A percentile compares a stretch with the other conserved stretches of the same genome.
Conservation (phyloP, 2,113 vertebrate genomes). For the Agelaius phoeniceus region DNA sequence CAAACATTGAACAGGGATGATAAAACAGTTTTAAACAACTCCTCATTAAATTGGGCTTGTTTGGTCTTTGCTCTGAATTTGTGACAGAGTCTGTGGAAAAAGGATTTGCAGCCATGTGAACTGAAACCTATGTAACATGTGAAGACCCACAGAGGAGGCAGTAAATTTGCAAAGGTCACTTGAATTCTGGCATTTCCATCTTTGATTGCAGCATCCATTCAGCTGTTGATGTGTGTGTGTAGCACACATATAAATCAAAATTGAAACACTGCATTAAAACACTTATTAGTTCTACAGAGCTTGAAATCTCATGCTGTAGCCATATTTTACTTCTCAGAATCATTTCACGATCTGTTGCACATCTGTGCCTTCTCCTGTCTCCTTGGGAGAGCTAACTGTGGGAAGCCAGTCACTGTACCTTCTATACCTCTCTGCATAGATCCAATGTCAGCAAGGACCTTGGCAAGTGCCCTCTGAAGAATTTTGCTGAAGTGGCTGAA, state of each 20-base stretch:
- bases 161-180: not conserved
- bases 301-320: not conserved
- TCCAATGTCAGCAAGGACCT: not conserved
- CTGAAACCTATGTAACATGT: not conserved
- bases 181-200: not conserved
- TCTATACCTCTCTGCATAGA: not conserved
- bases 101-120: not conserved
- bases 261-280: not conserved
- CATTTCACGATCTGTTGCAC: not conserved
- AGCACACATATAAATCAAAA: not conserved
- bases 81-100: not conserved
- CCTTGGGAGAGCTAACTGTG: not conserved
- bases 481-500: conserved; percentile 35
- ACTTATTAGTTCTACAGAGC: rapidly evolving
- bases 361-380: not conserved
- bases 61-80: not conserved
- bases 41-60: not conserved
- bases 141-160: not conserved
- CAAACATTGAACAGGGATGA: not conserved
- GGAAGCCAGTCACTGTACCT: not conserved
- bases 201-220: not conserved
- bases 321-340: not conserved
- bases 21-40: not conserved
- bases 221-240: not conserved
- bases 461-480: not conserved